A percentile compares a stretch with the other conserved stretches of the same genome.
Conservation (phyloP, 2,888 invertebrate genomes). For the Lamproptera curius region DNA sequence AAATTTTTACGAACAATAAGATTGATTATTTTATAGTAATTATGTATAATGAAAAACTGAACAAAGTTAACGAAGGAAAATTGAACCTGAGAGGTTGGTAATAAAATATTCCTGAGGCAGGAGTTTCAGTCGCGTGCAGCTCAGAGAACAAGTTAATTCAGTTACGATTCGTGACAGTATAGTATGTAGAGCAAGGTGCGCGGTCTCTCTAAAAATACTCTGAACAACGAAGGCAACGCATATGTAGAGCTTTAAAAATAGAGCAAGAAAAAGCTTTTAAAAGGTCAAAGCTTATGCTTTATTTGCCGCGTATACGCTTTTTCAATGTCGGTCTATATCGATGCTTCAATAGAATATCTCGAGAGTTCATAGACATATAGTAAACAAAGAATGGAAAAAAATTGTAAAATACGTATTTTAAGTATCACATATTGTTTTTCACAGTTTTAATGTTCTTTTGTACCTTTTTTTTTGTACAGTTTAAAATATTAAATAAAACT, state of each 20-base stretch:
- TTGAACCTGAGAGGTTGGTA: neutral
- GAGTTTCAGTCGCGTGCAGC: neutral
- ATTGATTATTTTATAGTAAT: too few relatives aligned
- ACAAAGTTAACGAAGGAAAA: neutral
- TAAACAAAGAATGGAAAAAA: too few relatives aligned
- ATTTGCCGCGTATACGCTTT: neutral
- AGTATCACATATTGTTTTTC: too few relatives aligned
- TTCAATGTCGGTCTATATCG: conserved; percentile 1
- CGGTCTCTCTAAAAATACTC: conserved; percentile 11
- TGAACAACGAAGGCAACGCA: conserved; percentile 3
- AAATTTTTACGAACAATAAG: too few relatives aligned
- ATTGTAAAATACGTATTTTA: too few relatives aligned
- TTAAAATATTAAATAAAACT: too few relatives aligned
- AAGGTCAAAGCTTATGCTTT: conserved; percentile 12
- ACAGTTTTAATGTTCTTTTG: too few relatives aligned
- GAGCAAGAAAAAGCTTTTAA: conserved; percentile 7
- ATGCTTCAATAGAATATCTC: neutral
- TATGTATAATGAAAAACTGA: too few relatives aligned
- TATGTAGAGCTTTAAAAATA: conserved; percentile 12
- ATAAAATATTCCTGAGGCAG: neutral
- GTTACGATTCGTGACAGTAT: conserved; percentile 16
- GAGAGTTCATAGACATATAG: neutral
- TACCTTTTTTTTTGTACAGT: too few relatives aligned
- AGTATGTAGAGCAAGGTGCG: conserved; percentile 17
- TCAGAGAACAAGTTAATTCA: conserved; percentile 10